Evolutionary conservation across 1,140 invertebrate genomes (phyloP).

Genomic region (Calliphora vicina): DNA sequence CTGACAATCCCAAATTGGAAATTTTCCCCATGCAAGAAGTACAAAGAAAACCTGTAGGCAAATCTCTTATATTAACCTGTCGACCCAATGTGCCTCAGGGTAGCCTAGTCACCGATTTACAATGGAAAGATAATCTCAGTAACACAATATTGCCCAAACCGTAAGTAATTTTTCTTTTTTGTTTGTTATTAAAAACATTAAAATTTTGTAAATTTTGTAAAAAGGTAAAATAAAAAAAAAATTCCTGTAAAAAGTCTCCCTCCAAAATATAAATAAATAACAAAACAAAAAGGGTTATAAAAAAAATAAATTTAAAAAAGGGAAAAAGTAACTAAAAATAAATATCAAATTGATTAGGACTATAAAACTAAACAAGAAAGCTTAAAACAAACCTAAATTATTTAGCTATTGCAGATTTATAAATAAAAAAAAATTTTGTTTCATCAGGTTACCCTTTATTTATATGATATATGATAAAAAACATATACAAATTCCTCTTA

Average conservation of each 20-base stretch:
- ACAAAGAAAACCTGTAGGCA: slow-evolving; percentile 74
- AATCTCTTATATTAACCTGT: slow-evolving; percentile 75
- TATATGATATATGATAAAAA: too few species aligned
- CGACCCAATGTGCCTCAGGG: slow-evolving; percentile 70
- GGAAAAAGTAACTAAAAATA: too few species aligned
- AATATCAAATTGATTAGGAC: too few species aligned
- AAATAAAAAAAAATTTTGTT: too few species aligned
- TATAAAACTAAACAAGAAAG: too few species aligned
- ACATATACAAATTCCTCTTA: too few species aligned
- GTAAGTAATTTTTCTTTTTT: slow-evolving; percentile 63
- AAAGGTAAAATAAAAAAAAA: slow-evolving; percentile 34
- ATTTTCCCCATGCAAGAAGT: slow-evolving; percentile 73
- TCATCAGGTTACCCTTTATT: too few species aligned
- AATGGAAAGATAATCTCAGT: slow-evolving; percentile 76
- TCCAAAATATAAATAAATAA: too few species aligned
- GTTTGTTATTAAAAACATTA: neutral
- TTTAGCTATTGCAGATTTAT: too few species aligned
- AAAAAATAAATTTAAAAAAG: too few species aligned
- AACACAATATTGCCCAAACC: slow-evolving; percentile 70
- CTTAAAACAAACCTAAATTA: too few species aligned
- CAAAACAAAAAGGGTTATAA: neutral
- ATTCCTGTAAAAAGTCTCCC: too few species aligned
- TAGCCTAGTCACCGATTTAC: slow-evolving; percentile 70
- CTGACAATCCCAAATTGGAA: slow-evolving; percentile 65
- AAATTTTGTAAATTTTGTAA: slow-evolving; percentile 37